Percentiles rank a stretch among this genome's conserved stretches.
These are phyloP conservation scores for Pseudomyrmex pallidus DNA, from an alignment of 1,140 invertebrate species.

Conservation along the genomic window DNA sequence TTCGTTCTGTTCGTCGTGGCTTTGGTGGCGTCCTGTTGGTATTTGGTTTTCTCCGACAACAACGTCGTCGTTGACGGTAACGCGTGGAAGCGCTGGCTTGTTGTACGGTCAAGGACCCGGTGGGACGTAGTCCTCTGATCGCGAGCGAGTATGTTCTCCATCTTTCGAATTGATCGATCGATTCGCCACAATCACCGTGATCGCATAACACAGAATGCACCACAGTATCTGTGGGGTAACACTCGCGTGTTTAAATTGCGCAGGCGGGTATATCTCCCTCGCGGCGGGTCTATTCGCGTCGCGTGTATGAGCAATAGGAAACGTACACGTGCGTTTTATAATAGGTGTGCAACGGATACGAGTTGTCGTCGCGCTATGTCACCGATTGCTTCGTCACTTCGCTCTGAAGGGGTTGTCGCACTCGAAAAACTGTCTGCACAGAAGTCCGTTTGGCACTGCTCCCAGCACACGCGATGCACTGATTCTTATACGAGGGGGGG, in stretches of 20 bases:
- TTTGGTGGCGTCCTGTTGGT: not conserved
- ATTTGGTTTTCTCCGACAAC: slow-evolving; percentile 5
- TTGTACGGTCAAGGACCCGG: slow-evolving; percentile 69
- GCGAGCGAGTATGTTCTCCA: slow-evolving; percentile 79
- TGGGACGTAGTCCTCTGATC: slow-evolving; percentile 83
- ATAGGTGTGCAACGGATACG: slow-evolving; percentile 5
- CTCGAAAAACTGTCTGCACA: slow-evolving; percentile 67
- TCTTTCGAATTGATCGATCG: slow-evolving; percentile 50
- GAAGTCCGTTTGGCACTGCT: slow-evolving; percentile 81
- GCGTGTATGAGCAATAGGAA: slow-evolving; percentile 1
- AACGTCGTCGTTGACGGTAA: not conserved
- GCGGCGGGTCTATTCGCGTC: slow-evolving; percentile 31
- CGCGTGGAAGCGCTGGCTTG: not conserved
- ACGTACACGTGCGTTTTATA: slow-evolving; percentile 39
- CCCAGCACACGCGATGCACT: slow-evolving; percentile 79
- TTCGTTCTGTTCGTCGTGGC: slow-evolving; percentile 34
- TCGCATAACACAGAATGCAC: slow-evolving; percentile 67
- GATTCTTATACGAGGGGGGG: slow-evolving; percentile 81
- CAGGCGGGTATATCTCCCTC: slow-evolving; percentile 51
- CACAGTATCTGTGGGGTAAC: not conserved
- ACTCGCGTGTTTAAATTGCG: slow-evolving; percentile 64
- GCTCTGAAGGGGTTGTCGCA: slow-evolving; percentile 45
- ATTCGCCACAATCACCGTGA: slow-evolving; percentile 60
- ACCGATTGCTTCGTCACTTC: slow-evolving; percentile 38
- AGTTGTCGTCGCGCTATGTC: slow-evolving; percentile 12